These are phyloP conservation scores for Ornithoptera priamus DNA, from an alignment of 2,888 invertebrate species.

Conservation along the genomic window DNA sequence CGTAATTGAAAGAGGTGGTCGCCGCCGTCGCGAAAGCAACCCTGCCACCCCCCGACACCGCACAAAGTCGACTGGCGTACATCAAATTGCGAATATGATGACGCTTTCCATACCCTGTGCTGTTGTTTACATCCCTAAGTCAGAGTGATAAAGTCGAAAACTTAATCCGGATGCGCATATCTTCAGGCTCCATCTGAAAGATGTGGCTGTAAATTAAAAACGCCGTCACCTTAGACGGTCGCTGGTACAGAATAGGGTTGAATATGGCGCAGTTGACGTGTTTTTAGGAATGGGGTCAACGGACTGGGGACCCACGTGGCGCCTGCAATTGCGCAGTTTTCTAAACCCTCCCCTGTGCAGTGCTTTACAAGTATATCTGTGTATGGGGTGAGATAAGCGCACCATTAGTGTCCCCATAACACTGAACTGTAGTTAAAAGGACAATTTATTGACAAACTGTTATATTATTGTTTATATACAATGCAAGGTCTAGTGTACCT, in stretches of 20 bases:
- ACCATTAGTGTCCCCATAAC: not conserved
- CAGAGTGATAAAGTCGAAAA: slow-evolving; percentile 6
- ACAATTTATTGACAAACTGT: too few relatives aligned
- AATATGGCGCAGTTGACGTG: slow-evolving; percentile 26
- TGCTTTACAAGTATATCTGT: slow-evolving; percentile 59
- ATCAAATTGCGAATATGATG: slow-evolving; percentile 9
- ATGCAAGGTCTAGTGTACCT: too few relatives aligned
- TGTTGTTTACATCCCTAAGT: slow-evolving; percentile 22
- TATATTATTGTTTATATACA: too few relatives aligned
- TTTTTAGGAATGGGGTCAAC: slow-evolving; percentile 51
- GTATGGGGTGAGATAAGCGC: slow-evolving; percentile 46
- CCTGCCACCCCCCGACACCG: not conserved
- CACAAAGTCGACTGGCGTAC: slow-evolving; percentile 5
- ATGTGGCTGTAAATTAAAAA: slow-evolving; percentile 23
- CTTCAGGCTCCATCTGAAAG: slow-evolving; percentile 6
- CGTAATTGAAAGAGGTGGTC: slow-evolving; percentile 18
- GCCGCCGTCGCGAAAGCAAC: not conserved
- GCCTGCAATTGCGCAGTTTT: slow-evolving; percentile 73
- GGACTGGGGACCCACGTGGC: slow-evolving; percentile 66
- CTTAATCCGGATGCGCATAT: not conserved
- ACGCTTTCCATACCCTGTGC: slow-evolving; percentile 2
- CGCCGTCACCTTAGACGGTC: slow-evolving; percentile 33
- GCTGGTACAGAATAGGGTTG: slow-evolving; percentile 29
- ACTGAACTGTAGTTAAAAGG: too few relatives aligned
- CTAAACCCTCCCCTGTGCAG: slow-evolving; percentile 62